Evolutionary conservation across 2,113 vertebrate species (phyloP).

Genomic region (Helogale parvula): DNA sequence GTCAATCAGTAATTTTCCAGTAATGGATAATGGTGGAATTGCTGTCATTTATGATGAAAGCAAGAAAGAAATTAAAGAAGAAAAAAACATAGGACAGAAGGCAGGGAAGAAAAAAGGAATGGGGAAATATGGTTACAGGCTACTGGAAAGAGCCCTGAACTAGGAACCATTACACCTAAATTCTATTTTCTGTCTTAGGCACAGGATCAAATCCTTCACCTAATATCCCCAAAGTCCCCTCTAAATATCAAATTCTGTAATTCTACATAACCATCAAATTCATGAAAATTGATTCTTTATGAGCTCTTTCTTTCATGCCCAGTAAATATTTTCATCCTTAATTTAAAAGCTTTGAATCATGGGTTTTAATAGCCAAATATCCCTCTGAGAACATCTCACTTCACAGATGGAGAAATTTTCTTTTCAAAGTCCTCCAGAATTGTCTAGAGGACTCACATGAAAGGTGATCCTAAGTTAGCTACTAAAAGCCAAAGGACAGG

Average conservation of each 20-base stretch:
- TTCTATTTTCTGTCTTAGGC: not conserved
- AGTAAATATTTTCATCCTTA: slow-evolving; percentile 51
- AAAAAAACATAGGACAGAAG: not conserved
- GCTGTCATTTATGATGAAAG: not conserved
- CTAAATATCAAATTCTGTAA: not conserved
- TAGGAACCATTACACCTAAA: not conserved
- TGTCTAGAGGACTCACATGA: not conserved
- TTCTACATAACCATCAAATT: not conserved
- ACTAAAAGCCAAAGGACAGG: not conserved
- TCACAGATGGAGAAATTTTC: not conserved
- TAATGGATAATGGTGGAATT: not conserved
- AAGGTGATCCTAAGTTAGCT: not conserved
- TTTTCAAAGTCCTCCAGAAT: not conserved
- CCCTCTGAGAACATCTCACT: slow-evolving; percentile 24
- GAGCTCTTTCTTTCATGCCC: not conserved
- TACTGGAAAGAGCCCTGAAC: not conserved
- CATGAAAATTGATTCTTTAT: slow-evolving; percentile 12
- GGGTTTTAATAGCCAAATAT: not conserved
- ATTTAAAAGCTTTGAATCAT: not conserved
- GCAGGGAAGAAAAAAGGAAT: not conserved
- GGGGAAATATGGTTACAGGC: not conserved
- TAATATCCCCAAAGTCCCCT: not conserved
- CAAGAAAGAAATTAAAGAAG: not conserved
- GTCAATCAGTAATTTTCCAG: not conserved
- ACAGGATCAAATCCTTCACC: not conserved